Conservation (phyloP, 2,888 invertebrate species). For the Sinopyrophorus schimmeli region DNA sequence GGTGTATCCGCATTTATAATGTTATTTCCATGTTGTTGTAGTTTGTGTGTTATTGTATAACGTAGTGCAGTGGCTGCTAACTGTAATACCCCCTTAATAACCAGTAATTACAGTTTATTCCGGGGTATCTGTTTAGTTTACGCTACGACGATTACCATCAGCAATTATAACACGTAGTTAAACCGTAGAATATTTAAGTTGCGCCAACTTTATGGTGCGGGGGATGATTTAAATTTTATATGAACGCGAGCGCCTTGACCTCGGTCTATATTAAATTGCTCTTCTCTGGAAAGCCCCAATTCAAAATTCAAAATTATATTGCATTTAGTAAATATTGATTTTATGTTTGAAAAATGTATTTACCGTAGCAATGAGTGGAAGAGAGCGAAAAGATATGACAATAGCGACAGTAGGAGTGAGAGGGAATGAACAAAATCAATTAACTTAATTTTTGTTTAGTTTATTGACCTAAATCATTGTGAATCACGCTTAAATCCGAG, state of each 20-base stretch:
- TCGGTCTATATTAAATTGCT: too few species aligned
- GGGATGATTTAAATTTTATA: conserved; percentile 21
- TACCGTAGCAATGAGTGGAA: too few species aligned
- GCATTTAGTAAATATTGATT: too few species aligned
- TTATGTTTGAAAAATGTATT: too few species aligned
- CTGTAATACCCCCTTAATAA: conserved; percentile 32
- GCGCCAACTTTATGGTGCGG: conserved; percentile 20
- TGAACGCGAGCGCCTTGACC: conserved; percentile 7
- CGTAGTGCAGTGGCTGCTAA: conserved; percentile 17
- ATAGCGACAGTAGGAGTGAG: too few species aligned
- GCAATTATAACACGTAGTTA: conserved; percentile 30
- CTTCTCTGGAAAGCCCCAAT: too few species aligned
- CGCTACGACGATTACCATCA: conserved; percentile 31
- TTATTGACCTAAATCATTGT: too few species aligned
- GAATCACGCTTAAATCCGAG: too few species aligned
- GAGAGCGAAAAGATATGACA: too few species aligned
- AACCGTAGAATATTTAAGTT: conserved; percentile 24
- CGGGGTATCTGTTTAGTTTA: conserved; percentile 32
- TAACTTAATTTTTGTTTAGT: too few species aligned
- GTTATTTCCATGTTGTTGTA: conserved; percentile 20
- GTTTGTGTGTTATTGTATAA: conserved; percentile 12
- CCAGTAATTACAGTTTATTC: conserved; percentile 32
- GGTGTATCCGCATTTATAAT: conserved; percentile 10
- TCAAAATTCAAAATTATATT: too few species aligned
- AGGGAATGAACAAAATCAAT: too few species aligned